A percentile compares a stretch with the other conserved stretches of the same genome.
These are phyloP conservation scores for Erythrocercus mccallii DNA, from an alignment of 2,113 vertebrate species.

Conservation along the genomic window DNA sequence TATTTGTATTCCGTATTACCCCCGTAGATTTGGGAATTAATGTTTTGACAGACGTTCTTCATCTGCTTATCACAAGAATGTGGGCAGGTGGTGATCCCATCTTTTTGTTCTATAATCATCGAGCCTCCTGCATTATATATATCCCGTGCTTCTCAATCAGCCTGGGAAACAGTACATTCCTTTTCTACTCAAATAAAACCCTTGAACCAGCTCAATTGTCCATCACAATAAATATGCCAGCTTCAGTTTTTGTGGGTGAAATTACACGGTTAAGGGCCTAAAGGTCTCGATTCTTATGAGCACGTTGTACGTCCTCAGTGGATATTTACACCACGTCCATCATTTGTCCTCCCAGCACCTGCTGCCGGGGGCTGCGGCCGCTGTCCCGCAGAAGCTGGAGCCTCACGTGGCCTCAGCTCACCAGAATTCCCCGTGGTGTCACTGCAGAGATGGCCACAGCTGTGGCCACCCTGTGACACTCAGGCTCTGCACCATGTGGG, in stretches of 20 bases:
- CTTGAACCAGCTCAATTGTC: not conserved
- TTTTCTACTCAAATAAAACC: not conserved
- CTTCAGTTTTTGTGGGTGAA: not conserved
- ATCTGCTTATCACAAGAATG: slow-evolving; percentile 9
- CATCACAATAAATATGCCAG: not conserved
- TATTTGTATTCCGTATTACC: not conserved
- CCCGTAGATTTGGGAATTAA: not conserved
- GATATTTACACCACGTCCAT: not conserved
- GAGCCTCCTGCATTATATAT: not conserved
- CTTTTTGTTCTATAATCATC: slow-evolving; percentile 43
- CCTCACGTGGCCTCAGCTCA: not conserved
- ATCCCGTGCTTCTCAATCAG: not conserved
- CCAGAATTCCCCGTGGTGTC: not conserved
- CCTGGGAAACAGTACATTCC: not conserved
- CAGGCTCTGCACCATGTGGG: fast-evolving
- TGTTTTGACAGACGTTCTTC: slow-evolving; percentile 54
- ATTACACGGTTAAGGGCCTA: not conserved
- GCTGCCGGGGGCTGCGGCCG: not conserved
- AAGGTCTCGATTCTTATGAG: not conserved
- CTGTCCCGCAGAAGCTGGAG: not conserved
- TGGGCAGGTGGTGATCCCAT: slow-evolving; percentile 61
- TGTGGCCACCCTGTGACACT: fast-evolving
- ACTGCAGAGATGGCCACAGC: not conserved
- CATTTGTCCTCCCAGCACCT: not conserved
- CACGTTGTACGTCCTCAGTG: fast-evolving